Percentiles rank a stretch among this genome's conserved stretches.
These are phyloP conservation scores for Tricholauxania praeusta DNA, from an alignment of 2,888 invertebrate genomes.

Conservation along the genomic window DNA sequence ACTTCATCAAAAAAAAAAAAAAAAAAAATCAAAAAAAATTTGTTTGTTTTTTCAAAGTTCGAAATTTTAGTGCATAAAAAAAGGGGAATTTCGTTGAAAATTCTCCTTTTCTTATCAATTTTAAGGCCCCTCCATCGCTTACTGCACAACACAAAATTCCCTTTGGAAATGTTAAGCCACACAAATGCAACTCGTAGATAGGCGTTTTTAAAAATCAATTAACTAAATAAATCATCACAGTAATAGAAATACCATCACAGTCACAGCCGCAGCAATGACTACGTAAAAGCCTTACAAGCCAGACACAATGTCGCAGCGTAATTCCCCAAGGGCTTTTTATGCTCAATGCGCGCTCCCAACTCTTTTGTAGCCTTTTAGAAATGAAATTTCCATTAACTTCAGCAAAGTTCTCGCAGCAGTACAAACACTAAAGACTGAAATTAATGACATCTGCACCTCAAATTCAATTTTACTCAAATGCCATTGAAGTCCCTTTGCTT, in stretches of 20 bases:
- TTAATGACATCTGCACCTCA: conserved; percentile 27
- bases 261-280: background rate
- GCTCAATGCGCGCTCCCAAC: background rate
- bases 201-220: conserved; percentile 14
- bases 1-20: no score
- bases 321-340: conserved; percentile 10
- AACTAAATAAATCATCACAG: conserved; percentile 6
- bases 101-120: no score
- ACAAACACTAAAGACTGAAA: conserved; percentile 15
- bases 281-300: background rate
- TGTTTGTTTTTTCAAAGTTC: no score
- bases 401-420: background rate
- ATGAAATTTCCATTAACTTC: conserved; percentile 19
- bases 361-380: background rate
- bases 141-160: no score
- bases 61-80: no score
- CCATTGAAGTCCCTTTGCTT: background rate
- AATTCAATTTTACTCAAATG: conserved; percentile 13
- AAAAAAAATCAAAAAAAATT: no score
- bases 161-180: no score
- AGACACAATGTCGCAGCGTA: background rate
- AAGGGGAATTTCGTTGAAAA: no score
- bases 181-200: no score
- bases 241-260: background rate
- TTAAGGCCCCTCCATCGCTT: no score